phyloP scores from a whole-genome alignment of 2,797 vertebrate species.

The Etheostoma nigrum region DNA sequence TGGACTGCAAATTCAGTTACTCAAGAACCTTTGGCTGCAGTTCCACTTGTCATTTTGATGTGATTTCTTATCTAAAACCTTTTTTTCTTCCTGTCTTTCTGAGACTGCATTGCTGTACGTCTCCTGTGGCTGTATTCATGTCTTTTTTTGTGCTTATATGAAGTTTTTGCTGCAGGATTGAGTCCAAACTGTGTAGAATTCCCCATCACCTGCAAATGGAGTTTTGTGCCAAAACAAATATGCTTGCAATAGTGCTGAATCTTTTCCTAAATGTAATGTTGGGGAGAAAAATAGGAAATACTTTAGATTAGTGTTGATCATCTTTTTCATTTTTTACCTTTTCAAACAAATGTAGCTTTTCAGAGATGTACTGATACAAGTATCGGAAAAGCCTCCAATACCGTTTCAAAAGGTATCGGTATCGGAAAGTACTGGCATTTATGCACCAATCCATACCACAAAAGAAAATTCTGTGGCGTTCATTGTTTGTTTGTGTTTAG shows the following conservation, averaged over 20 bases:
- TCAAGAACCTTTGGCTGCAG: slow-evolving; percentile 37
- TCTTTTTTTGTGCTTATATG: slow-evolving; percentile 18
- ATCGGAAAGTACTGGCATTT: no score
- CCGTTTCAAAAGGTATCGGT: no score
- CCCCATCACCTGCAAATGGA: not conserved
- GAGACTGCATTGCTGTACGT: slow-evolving; percentile 4
- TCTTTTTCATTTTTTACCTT: not conserved
- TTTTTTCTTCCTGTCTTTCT: slow-evolving; percentile 1
- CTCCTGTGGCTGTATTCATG: slow-evolving; percentile 20
- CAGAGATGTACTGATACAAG: no score
- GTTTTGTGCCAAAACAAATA: slow-evolving; percentile 9
- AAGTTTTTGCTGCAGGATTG: slow-evolving; percentile 33
- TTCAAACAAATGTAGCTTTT: not conserved
- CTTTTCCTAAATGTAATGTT: not conserved
- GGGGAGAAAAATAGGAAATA: not conserved
- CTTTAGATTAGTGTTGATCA: not conserved
- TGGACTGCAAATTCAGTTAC: slow-evolving; percentile 61
- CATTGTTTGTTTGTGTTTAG: no score
- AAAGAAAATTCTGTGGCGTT: no score
- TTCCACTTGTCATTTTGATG: slow-evolving; percentile 41
- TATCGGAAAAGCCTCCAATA: no score
- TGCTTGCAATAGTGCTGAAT: not conserved
- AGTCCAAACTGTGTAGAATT: slow-evolving; percentile 27
- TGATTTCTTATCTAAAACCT: slow-evolving; percentile 43
- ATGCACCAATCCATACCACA: no score